A percentile compares a stretch with the other conserved stretches of the same genome.
phyloP scores from a whole-genome alignment of 2,888 invertebrate species.

The Drosophila putrida region DNA sequence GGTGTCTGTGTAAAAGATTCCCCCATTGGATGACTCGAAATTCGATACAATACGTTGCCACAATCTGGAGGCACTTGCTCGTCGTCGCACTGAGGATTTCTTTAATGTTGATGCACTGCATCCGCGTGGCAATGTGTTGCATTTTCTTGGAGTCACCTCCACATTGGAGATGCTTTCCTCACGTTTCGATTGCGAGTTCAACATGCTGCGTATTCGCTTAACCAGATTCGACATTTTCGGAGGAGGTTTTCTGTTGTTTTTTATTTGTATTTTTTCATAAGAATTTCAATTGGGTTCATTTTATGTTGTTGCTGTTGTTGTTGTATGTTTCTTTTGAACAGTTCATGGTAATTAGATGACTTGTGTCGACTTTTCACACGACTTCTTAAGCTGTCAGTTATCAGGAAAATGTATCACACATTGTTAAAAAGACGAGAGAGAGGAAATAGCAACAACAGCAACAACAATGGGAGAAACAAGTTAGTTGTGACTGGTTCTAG shows the following conservation, averaged over 20 bases:
- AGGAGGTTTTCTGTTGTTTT: conserved; percentile 6
- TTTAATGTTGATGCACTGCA: conserved; percentile 4
- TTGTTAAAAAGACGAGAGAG: conserved; percentile 7
- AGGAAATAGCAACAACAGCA: conserved; percentile 14
- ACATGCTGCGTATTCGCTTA: conserved; percentile 72
- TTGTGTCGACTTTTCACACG: conserved; percentile 66
- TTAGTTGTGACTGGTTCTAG: conserved; percentile 22
- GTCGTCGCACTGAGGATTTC: conserved; percentile 30
- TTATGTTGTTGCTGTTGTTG: conserved; percentile 16
- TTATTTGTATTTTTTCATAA: conserved; percentile 17
- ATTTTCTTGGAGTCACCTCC: conserved; percentile 29
- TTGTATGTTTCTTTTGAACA: conserved; percentile 43
- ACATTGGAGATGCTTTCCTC: conserved; percentile 41
- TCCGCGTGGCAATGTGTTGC: conserved; percentile 49
- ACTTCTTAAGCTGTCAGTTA: conserved; percentile 51
- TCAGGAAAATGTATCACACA: conserved; percentile 56
- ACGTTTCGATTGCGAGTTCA: conserved; percentile 40
- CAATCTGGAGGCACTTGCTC: conserved; percentile 49
- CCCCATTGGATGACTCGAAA: conserved; percentile 33
- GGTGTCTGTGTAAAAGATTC: conserved; percentile 58
- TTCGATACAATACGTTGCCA: conserved; percentile 54
- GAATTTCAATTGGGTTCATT: conserved; percentile 37
- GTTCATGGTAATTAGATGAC: conserved; percentile 72
- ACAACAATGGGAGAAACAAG: conserved; percentile 25
- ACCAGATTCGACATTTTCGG: conserved; percentile 64